phyloP scores from a whole-genome alignment of 2,888 invertebrate species.

The Xanthorhoe designata region DNA sequence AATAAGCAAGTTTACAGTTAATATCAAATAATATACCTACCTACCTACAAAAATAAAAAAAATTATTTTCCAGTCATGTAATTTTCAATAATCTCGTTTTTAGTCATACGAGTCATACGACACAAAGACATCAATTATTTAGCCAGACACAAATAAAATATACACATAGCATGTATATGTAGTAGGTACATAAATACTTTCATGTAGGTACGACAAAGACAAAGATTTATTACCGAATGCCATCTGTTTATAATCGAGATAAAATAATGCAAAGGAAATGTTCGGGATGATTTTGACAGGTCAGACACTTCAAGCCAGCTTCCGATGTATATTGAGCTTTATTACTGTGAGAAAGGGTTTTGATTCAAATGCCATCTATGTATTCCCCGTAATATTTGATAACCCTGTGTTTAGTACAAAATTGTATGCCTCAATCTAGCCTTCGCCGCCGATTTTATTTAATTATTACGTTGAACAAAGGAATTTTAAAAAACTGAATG shows the following conservation, averaged over 20 bases:
- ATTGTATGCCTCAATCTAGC: too few relatives aligned
- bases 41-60: too few relatives aligned
- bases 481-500: too few relatives aligned
- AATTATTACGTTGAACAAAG: too few relatives aligned
- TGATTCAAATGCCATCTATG: background rate
- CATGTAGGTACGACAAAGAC: conserved; percentile 62
- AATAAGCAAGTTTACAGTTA: too few relatives aligned
- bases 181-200: conserved; percentile 44
- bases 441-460: too few relatives aligned
- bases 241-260: conserved; percentile 83
- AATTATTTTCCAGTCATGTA: background rate
- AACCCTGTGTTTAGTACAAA: too few relatives aligned
- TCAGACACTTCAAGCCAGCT: conserved; percentile 30
- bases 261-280: conserved; percentile 64
- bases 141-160: background rate
- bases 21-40: too few relatives aligned
- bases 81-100: background rate
- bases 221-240: conserved; percentile 74
- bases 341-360: background rate
- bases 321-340: conserved; percentile 11
- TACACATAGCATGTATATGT: background rate
- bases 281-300: conserved; percentile 64
- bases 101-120: background rate
- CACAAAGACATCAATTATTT: conserved; percentile 1
- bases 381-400: too few relatives aligned